These are phyloP conservation scores for Odontothrips loti DNA, from an alignment of 2,888 invertebrate species.

Conservation along the genomic window DNA sequence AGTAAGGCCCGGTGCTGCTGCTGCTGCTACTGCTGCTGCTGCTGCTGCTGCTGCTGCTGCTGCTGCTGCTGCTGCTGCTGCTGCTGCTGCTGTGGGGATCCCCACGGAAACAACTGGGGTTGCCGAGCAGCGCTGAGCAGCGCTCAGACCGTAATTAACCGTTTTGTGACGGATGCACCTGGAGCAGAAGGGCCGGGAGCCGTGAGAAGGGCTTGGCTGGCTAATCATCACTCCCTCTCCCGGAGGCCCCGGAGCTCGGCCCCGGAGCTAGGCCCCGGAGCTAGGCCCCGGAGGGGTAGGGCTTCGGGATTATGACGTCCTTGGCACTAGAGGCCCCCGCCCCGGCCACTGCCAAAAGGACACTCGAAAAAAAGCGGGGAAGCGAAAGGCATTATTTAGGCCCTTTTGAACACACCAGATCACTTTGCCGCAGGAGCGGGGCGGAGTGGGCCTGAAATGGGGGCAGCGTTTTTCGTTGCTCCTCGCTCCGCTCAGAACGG, in stretches of 20 bases:
- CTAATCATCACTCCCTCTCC: no score
- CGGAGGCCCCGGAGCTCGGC: no score
- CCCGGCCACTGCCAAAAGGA: no score
- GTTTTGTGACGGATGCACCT: conserved; percentile 15
- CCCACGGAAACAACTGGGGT: neutral
- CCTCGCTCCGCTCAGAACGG: no score
- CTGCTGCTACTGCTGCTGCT: no score
- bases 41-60: neutral
- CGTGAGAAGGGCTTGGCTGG: no score
- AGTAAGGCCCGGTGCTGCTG: neutral
- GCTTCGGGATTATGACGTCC: no score
- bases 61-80: neutral
- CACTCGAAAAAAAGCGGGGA: neutral
- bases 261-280: no score
- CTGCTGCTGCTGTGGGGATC: neutral
- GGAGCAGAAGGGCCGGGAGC: neutral
- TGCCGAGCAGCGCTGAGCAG: neutral
- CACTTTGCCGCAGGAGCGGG: neutral
- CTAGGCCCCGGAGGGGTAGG: no score
- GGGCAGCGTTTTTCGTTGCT: neutral
- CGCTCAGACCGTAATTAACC: neutral
- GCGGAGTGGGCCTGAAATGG: neutral
- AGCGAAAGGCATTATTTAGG: neutral
- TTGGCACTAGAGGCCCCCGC: no score
- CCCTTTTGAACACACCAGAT: neutral